Percentiles rank a stretch among this genome's conserved stretches.
Conservation (phyloP, 2,888 invertebrate genomes). For the Papilio elwesi region DNA sequence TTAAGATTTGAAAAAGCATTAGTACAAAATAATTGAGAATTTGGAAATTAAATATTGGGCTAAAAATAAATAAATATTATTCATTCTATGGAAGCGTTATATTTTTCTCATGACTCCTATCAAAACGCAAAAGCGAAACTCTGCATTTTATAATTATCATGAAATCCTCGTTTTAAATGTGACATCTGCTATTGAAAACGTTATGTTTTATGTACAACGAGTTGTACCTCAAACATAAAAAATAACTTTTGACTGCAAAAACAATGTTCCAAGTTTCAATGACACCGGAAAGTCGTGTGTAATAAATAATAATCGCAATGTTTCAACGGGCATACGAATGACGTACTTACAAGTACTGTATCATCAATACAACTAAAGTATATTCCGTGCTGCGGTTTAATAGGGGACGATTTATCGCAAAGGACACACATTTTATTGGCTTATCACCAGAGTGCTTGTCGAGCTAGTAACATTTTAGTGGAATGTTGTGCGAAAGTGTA, state of each 20-base stretch:
- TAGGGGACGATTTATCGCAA: conserved; percentile 1
- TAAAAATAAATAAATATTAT: too few species aligned
- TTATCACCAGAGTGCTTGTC: background rate
- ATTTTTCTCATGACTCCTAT: too few species aligned
- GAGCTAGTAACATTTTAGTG: background rate
- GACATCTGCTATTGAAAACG: too few species aligned
- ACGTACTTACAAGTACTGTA: background rate
- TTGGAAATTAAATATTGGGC: too few species aligned
- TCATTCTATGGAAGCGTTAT: too few species aligned
- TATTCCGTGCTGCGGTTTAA: background rate
- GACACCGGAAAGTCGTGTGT: background rate
- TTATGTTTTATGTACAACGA: too few species aligned
- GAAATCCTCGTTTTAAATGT: too few species aligned
- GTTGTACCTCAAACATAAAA: too few species aligned
- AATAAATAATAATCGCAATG: background rate
- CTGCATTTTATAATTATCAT: too few species aligned
- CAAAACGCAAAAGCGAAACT: too few species aligned
- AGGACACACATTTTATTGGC: background rate
- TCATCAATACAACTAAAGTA: background rate
- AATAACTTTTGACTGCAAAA: too few species aligned
- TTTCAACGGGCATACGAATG: background rate
- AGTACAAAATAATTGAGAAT: too few species aligned
- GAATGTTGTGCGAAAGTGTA: conserved; percentile 9
- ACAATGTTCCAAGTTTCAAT: background rate
- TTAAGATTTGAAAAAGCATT: background rate